Percentiles rank a stretch among this genome's conserved stretches.
Conservation (phyloP, 2,797 vertebrate species). For the Eidolon dupreanum region DNA sequence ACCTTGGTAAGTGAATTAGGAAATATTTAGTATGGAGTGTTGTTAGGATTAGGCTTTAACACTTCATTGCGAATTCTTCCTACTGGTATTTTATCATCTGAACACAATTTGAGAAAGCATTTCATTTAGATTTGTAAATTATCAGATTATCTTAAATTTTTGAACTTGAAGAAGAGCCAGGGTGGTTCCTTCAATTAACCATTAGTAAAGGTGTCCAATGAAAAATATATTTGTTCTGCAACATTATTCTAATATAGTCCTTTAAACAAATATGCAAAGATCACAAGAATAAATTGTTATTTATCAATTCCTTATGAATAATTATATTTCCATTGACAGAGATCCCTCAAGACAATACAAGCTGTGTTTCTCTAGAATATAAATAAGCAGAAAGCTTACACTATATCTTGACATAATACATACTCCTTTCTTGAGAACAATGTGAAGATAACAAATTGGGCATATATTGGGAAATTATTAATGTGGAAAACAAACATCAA, state of each 20-base stretch:
- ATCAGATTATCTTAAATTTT: neutral
- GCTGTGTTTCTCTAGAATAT: conserved; percentile 15
- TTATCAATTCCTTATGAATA: neutral
- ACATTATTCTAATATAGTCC: neutral
- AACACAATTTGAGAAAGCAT: neutral
- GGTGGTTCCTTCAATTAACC: neutral
- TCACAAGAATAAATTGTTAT: neutral
- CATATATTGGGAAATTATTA: neutral
- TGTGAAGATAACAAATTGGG: neutral
- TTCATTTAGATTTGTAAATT: neutral
- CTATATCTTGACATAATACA: neutral
- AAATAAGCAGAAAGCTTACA: neutral
- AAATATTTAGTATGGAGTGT: neutral
- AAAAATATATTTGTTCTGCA: neutral
- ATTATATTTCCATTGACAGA: conserved; percentile 25
- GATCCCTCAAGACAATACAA: neutral
- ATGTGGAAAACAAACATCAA: neutral
- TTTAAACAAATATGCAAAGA: conserved; percentile 11
- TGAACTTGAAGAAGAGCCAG: neutral
- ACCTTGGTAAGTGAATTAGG: neutral
- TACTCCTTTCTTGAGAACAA: neutral
- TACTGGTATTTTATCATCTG: conserved; percentile 3
- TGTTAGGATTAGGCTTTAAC: neutral
- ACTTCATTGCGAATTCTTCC: neutral
- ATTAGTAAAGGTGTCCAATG: neutral